Base-by-base conservation (phyloP, 1,140 invertebrate genomes). In the Apis mellifera region DNA sequence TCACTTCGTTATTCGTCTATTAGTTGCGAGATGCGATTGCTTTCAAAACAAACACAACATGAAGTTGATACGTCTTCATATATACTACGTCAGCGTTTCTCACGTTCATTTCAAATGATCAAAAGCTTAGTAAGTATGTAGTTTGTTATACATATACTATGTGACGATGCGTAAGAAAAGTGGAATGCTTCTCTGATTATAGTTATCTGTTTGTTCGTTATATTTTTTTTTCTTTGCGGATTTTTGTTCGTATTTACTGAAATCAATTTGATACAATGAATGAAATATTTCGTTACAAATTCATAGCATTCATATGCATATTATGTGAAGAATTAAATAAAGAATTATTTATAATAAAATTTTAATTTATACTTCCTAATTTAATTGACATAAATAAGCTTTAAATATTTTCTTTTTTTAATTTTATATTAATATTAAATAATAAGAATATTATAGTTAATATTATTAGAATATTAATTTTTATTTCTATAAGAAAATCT, bases 11-110 rank as follows among this genome's bases (percentile, higher is more conserved):
- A 42, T 42, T 42, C 32, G 21, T 42, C 42, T 17, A 65, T 69
- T 69, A 57, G 19, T n/a, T 26, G 7, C 4, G 32, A 57, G 12
- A 12, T 32, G 42, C n/a, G 42, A 48, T 3, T 8, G 65, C 21
- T 69, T 17, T 42, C 66, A 78, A 59, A 78, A 78, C 65, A 78
- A 78, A 66, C 42, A 42, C 17, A 55, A 78, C 54, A 17, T n/a
- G 65, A 48, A 23, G 26, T 69, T 69, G 64, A 69, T 78, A 78
- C 54, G 65, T 42, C 76, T 69, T 54, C 15, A 9, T 17, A 23
- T 23, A 17, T 23, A 50, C 65, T 50, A 54, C 54, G 32, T 4
- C 65, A 69, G 76, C 69, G 76, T 78, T 57, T 48, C 65, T 68
- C 65, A 69, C 65, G 76, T 21, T 59, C 55, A 32, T 57, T 66